Base-by-base conservation (phyloP, 2,113 vertebrate genomes). In the Machaerirhynchus nigripectus region DNA sequence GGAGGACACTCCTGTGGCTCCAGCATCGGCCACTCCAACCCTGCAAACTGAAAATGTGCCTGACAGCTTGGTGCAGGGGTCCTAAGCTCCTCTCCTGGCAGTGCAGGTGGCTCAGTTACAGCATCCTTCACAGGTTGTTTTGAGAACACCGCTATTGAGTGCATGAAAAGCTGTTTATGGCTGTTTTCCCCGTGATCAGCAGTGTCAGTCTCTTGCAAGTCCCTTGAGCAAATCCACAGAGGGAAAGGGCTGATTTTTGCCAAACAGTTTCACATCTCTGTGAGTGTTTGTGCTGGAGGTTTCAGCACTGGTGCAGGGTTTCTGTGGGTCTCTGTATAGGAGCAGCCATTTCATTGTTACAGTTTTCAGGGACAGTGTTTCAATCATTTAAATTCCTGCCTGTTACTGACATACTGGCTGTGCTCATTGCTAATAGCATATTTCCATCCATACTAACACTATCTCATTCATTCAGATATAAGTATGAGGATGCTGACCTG, bases 401-500 rank as follows among this genome's bases (percentile, higher is more conserved):
- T 71, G 23, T 75, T 83, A 49, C 49, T 85, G 90, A 81, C 92
- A 96, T 37, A 60, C 18, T 71, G 79, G 49, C 47, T 2, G 0
- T 89, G 49, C 49, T 96, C 24, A 24, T 60, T 82, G 73, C 81
- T 95, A 93, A 89, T 69, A 92, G 84, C 93, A 94, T 71, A 68
- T 89, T 96, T 94, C 84, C 83, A 71, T 60, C 86, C 88, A 33
- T 75, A 46, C 77, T 71, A 87, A 67, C 28, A 74, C 42, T 56
- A 39, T 80, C 87, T 93, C 80, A 31, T 94, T 95, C 88, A 87
- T 78, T 92, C 83, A 78, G 90, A 92, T 92, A 6, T 28, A 78
- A 90, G 82, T 75, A 84, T 49, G 73, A 81, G 85, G 83, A 90
- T 93, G 86, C 65, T 93, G 95, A 97, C 94, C 96, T 94, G 90